Evolutionary conservation across 2,797 vertebrate species (phyloP).

Genomic region (Lacerta agilis): DNA sequence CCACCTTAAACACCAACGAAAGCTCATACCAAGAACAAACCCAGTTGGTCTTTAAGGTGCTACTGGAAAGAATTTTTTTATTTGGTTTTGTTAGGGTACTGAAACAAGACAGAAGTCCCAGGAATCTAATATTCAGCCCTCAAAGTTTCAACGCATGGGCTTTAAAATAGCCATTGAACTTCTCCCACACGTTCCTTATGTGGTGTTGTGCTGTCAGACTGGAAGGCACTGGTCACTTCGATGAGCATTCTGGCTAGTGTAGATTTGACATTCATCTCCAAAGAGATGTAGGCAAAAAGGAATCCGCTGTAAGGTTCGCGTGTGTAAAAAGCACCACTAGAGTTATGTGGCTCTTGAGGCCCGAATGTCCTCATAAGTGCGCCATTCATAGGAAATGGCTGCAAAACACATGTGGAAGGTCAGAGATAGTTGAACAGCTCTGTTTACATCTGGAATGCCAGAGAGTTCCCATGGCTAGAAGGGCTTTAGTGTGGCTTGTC

Average conservation of each 20-base stretch:
- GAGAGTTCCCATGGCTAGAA: not conserved
- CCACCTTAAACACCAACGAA: too few relatives aligned
- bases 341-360: slow-evolving; percentile 45
- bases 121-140: slow-evolving; percentile 34
- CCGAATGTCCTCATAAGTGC: not conserved
- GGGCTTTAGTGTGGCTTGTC: not conserved
- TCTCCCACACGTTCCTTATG: not conserved
- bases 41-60: too few relatives aligned
- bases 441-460: slow-evolving; percentile 10
- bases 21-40: too few relatives aligned
- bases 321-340: slow-evolving; percentile 31
- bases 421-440: not conserved
- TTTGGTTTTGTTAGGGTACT: not conserved
- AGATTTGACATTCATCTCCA: not conserved
- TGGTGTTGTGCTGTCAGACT: not conserved
- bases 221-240: not conserved
- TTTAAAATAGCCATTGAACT: not conserved
- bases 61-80: too few relatives aligned
- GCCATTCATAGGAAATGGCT: slow-evolving; percentile 54
- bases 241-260: not conserved
- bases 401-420: slow-evolving; percentile 14
- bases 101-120: slow-evolving; percentile 50
- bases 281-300: not conserved
- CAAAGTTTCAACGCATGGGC: not conserved
- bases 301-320: slow-evolving; percentile 11